Percentiles rank a stretch among this genome's conserved stretches.
Evolutionary conservation across 2,113 vertebrate species (phyloP).

Genomic region (Lagenorhynchus albirostris): DNA sequence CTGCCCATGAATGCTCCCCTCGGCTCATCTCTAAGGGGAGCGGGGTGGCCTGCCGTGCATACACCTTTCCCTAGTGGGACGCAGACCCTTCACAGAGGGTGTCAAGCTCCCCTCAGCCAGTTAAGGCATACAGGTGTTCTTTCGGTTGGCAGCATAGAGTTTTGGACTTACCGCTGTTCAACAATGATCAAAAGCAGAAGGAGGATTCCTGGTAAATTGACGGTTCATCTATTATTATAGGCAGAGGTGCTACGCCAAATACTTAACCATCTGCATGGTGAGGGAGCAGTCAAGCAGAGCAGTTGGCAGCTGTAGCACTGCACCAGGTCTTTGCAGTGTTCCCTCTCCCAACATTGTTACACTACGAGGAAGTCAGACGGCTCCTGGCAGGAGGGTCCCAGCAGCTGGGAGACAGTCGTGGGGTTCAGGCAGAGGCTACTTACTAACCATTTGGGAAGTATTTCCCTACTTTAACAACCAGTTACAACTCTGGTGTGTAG

Average conservation of each 20-base stretch:
- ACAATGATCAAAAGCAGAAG: not conserved
- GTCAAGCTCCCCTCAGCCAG: not conserved
- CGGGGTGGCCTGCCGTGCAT: no score
- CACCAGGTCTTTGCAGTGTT: not conserved
- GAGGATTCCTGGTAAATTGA: not conserved
- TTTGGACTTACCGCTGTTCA: not conserved
- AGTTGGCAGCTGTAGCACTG: accelerated
- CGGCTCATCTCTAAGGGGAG: not conserved
- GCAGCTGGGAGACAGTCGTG: not conserved
- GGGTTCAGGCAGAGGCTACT: not conserved
- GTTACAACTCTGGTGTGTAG: not conserved
- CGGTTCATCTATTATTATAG: not conserved
- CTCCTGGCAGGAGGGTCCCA: not conserved
- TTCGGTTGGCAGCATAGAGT: not conserved
- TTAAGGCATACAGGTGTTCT: not conserved
- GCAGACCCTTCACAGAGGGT: not conserved
- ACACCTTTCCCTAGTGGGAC: not conserved
- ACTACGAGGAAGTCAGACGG: not conserved
- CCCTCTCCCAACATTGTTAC: not conserved
- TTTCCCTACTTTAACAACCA: not conserved
- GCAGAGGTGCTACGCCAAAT: not conserved
- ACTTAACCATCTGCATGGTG: not conserved
- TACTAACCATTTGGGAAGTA: not conserved
- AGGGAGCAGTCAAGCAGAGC: not conserved
- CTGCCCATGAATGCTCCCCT: not conserved